Percentiles rank a stretch among this genome's conserved stretches.
phyloP scores from a whole-genome alignment of 2,113 vertebrate genomes.

The Aspiorhynchus laticeps region DNA sequence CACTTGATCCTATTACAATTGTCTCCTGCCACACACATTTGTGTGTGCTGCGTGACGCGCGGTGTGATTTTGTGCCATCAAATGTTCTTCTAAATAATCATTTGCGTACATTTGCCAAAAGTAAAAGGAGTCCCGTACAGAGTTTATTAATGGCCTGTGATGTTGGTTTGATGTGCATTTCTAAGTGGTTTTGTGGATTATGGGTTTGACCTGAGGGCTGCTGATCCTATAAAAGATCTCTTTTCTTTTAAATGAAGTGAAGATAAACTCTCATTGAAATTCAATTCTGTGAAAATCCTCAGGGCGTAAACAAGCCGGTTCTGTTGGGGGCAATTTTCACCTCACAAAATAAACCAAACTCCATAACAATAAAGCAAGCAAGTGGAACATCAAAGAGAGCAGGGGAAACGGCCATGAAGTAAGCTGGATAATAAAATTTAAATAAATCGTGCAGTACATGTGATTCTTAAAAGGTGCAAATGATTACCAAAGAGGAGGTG shows the following conservation, averaged over 20 bases:
- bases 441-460: conserved; percentile 47
- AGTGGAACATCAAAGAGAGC: conserved; percentile 60
- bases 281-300: conserved; percentile 59
- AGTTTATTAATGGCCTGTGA: conserved; percentile 34
- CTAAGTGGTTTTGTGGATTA: conserved; percentile 47
- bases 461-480: conserved; percentile 41
- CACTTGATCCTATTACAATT: not conserved
- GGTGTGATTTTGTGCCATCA: not conserved
- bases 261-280: conserved; percentile 61
- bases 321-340: conserved; percentile 58
- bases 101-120: conserved; percentile 32
- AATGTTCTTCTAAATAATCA: not conserved
- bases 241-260: conserved; percentile 51
- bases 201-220: conserved; percentile 51
- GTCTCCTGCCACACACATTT: not conserved
- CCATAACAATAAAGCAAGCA: conserved; percentile 55
- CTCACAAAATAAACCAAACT: conserved; percentile 56
- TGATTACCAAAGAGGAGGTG: conserved; percentile 29
- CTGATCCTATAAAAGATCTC: conserved; percentile 41
- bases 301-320: conserved; percentile 58
- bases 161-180: conserved; percentile 52
- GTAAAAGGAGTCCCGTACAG: conserved; percentile 22
- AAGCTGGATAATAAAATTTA: conserved; percentile 55
- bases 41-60: not conserved
- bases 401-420: conserved; percentile 42